These are phyloP conservation scores for Triplophysa bombifrons DNA, from an alignment of 2,797 vertebrate species.

Conservation along the genomic window DNA sequence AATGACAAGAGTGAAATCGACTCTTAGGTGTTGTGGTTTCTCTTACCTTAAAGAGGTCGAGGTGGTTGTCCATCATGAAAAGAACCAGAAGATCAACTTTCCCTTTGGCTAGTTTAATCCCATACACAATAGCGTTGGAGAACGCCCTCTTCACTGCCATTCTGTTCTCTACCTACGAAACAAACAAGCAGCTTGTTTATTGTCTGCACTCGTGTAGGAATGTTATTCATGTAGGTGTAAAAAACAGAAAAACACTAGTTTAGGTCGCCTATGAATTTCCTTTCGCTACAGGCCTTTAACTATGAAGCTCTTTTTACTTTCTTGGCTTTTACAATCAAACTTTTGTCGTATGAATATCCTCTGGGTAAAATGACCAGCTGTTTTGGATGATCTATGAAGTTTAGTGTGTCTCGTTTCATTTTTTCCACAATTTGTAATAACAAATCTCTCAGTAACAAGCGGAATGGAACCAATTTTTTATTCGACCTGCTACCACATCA, in stretches of 20 bases:
- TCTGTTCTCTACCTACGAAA: slow-evolving; percentile 88
- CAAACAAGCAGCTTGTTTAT: slow-evolving; percentile 3
- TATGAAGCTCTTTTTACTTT: neutral
- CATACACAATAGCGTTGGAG: slow-evolving; percentile 88
- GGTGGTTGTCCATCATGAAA: slow-evolving; percentile 93
- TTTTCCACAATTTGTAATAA: too few species aligned
- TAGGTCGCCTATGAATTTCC: neutral
- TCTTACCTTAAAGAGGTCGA: slow-evolving; percentile 92
- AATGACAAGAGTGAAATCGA: too few species aligned
- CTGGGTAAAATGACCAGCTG: too few species aligned
- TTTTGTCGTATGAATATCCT: too few species aligned
- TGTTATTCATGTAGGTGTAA: slow-evolving; percentile 18
- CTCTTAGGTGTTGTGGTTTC: neutral
- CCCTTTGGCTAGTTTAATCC: slow-evolving; percentile 88
- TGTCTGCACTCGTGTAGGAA: slow-evolving; percentile 16
- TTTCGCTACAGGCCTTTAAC: neutral
- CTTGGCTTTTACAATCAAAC: slow-evolving; percentile 11
- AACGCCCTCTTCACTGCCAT: slow-evolving; percentile 97
- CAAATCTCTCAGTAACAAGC: too few species aligned
- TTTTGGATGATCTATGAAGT: too few species aligned
- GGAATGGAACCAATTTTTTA: too few species aligned
- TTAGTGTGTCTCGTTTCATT: too few species aligned
- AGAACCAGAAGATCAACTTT: slow-evolving; percentile 94
- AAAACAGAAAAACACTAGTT: neutral
- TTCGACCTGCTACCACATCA: too few species aligned